These are phyloP conservation scores for Prolemur simus DNA, from an alignment of 2,113 vertebrate genomes.

Conservation along the genomic window DNA sequence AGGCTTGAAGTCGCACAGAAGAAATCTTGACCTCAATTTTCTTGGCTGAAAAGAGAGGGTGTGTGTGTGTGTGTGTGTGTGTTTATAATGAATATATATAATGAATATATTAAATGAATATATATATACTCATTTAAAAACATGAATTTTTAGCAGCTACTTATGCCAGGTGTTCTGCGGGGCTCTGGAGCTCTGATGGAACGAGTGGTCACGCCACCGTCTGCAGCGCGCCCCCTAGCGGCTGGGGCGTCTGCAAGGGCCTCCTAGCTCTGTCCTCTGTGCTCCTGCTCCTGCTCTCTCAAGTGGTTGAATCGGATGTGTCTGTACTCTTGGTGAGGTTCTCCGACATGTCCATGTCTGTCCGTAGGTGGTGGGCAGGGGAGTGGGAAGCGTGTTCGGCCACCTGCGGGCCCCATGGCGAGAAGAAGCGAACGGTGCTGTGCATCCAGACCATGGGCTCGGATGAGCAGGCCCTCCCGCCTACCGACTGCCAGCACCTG, in stretches of 20 bases:
- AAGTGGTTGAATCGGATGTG: not conserved
- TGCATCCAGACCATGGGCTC: constrained; percentile 92
- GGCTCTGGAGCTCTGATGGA: rapidly evolving
- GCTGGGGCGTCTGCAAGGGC: not conserved
- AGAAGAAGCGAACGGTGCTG: constrained; percentile 93
- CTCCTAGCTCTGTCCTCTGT: not conserved
- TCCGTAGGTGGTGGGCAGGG: constrained; percentile 95
- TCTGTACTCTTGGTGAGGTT: not conserved
- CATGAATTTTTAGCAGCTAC: not conserved
- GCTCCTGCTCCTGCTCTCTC: not conserved
- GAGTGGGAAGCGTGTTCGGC: constrained; percentile 95
- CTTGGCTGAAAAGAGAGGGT: not conserved
- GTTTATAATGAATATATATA: too few species aligned
- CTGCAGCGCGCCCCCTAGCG: not conserved
- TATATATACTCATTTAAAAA: not conserved
- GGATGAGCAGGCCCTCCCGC: constrained; percentile 93
- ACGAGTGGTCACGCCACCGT: rapidly evolving
- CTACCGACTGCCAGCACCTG: constrained; percentile 90
- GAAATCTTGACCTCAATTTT: not conserved
- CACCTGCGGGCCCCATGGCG: constrained; percentile 90
- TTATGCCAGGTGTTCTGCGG: not conserved
- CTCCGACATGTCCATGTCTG: not conserved
- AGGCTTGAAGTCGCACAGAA: not conserved
- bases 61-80: not conserved
- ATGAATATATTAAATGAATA: not conserved